Conservation (phyloP, 2,797 vertebrate genomes). For the Melanotaenia parkinsoni region DNA sequence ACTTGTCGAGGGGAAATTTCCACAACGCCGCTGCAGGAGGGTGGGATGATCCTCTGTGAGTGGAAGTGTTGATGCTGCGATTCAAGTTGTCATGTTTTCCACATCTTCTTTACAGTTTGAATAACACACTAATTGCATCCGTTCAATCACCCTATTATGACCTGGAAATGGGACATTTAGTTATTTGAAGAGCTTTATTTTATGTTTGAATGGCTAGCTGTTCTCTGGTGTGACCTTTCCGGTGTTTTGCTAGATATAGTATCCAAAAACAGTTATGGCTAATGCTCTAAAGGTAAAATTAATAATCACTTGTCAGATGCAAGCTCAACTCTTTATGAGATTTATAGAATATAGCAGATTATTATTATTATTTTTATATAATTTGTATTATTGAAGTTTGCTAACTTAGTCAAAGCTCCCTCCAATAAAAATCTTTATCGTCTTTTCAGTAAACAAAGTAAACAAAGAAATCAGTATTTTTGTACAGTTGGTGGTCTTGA, state of each 20-base stretch:
- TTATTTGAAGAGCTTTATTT: background rate
- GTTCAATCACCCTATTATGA: too few relatives aligned
- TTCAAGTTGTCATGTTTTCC: background rate
- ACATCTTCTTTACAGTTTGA: background rate
- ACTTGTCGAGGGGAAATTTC: slow-evolving; percentile 34
- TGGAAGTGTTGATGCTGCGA: slow-evolving; percentile 22
- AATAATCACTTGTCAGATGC: background rate
- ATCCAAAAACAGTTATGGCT: background rate
- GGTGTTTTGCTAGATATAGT: background rate
- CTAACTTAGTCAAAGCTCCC: too few relatives aligned
- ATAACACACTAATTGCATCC: background rate
- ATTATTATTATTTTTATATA: background rate
- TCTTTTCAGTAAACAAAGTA: too few relatives aligned
- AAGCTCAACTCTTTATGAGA: background rate
- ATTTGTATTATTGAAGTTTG: background rate
- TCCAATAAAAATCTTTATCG: too few relatives aligned
- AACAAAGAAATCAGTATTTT: background rate
- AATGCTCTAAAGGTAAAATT: background rate
- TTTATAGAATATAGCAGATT: background rate
- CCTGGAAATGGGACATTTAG: background rate
- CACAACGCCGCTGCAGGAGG: slow-evolving; percentile 48
- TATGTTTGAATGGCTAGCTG: background rate
- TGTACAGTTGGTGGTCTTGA: background rate
- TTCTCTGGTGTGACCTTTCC: background rate
- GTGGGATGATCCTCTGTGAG: background rate